Conservation (phyloP, 2,888 invertebrate genomes). For the Rhorus exstirpatorius region DNA sequence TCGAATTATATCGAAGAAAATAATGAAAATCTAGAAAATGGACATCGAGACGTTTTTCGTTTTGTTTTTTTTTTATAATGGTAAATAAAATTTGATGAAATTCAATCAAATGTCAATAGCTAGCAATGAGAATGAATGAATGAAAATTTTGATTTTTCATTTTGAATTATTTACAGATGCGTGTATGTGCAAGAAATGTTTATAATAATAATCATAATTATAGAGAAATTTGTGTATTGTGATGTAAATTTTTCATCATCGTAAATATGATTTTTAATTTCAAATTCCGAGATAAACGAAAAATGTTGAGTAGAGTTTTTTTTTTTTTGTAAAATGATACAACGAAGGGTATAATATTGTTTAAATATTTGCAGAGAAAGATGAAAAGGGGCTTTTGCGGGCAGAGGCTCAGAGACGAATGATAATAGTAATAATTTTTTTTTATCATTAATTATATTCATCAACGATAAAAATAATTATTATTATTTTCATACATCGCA, state of each 20-base stretch:
- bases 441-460: neutral
- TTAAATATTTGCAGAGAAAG: conserved; percentile 38
- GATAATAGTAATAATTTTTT: conserved; percentile 6
- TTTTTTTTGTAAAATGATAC: conserved; percentile 13
- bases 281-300: conserved; percentile 10
- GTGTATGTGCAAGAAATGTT: too few relatives aligned
- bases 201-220: too few relatives aligned
- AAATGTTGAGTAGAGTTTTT: conserved; percentile 26
- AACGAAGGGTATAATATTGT: conserved; percentile 15
- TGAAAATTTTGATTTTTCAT: neutral
- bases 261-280: neutral
- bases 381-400: conserved; percentile 55
- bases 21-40: conserved; percentile 41
- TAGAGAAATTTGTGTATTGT: neutral
- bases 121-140: conserved; percentile 47
- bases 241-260: neutral
- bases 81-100: neutral
- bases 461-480: neutral
- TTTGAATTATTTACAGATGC: conserved; percentile 48
- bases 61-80: neutral
- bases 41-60: neutral
- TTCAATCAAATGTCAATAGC: conserved; percentile 9
- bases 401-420: conserved; percentile 47
- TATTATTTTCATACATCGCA: conserved; percentile 10
- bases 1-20: conserved; percentile 25